Percentiles rank a stretch among this genome's conserved stretches.
Evolutionary conservation across 2,113 vertebrate species (phyloP).

Genomic region (Triplophysa tibetana): DNA sequence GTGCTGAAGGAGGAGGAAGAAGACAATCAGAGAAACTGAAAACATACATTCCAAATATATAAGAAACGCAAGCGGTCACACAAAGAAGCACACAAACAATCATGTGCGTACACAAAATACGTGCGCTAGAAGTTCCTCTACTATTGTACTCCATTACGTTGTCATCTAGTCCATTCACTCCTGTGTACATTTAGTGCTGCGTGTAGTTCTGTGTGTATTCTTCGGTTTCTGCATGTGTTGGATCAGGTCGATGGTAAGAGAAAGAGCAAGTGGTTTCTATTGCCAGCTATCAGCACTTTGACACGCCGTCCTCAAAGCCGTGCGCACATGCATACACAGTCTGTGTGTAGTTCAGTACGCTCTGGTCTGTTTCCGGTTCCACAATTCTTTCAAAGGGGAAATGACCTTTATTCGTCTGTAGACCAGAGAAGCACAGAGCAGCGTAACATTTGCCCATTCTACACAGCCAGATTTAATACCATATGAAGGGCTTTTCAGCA

Average conservation of each 20-base stretch:
- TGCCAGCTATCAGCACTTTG: background rate
- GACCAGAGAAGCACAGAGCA: background rate
- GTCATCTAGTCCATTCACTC: conserved; percentile 12
- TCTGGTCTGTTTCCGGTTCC: background rate
- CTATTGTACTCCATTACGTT: background rate
- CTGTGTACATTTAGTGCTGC: conserved; percentile 26
- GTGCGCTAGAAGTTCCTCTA: conserved; percentile 9
- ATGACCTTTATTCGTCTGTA: background rate
- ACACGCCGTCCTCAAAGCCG: conserved; percentile 9
- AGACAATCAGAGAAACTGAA: conserved; percentile 20
- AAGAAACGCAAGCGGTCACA: background rate
- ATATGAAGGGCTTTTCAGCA: conserved; percentile 16
- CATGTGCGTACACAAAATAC: background rate
- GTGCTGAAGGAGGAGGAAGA: conserved; percentile 10
- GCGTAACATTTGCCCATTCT: background rate
- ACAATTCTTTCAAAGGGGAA: background rate
- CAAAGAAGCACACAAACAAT: conserved; percentile 15
- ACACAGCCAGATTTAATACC: background rate
- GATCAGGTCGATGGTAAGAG: background rate
- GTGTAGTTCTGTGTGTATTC: conserved; percentile 26
- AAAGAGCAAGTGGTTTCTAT: background rate
- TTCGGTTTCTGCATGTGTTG: conserved; percentile 11
- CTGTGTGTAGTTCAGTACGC: conserved; percentile 1
- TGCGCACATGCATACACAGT: background rate
- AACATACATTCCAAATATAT: conserved; percentile 37